phyloP scores from a whole-genome alignment of 2,888 invertebrate genomes.

The Philaethria dido region DNA sequence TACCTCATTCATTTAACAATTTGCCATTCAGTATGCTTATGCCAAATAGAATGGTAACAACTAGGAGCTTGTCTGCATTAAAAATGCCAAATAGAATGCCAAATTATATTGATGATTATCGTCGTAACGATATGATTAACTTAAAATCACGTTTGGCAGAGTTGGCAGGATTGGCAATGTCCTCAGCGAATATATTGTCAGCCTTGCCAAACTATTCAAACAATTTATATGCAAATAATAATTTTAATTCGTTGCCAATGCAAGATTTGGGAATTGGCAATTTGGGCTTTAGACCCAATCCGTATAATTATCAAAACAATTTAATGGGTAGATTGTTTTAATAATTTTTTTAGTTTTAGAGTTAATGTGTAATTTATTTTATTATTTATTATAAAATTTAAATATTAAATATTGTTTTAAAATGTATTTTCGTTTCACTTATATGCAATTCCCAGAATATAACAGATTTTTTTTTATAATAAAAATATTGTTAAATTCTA shows the following conservation, averaged over 20 bases:
- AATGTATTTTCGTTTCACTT: too few species aligned
- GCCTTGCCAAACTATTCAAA: slow-evolving; percentile 20
- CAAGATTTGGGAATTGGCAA: slow-evolving; percentile 24
- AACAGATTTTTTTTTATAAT: too few species aligned
- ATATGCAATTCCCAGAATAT: too few species aligned
- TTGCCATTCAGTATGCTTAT: slow-evolving; percentile 8
- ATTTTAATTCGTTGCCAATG: slow-evolving; percentile 10
- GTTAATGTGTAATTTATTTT: slow-evolving; percentile 16
- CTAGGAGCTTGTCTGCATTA: slow-evolving; percentile 4
- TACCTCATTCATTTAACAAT: slow-evolving; percentile 7
- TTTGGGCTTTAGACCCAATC: slow-evolving; percentile 3
- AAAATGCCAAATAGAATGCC: slow-evolving; percentile 14
- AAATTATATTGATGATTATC: neutral
- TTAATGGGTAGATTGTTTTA: slow-evolving; percentile 8
- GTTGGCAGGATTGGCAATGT: slow-evolving; percentile 30
- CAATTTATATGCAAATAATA: neutral
- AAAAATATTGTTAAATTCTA: too few species aligned
- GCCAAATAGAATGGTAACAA: slow-evolving; percentile 18
- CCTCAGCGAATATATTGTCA: slow-evolving; percentile 31
- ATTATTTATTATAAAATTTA: slow-evolving; percentile 15
- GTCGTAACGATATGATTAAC: slow-evolving; percentile 15
- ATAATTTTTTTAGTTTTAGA: neutral
- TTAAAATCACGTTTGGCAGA: slow-evolving; percentile 31
- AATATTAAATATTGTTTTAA: too few species aligned
- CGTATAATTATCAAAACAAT: slow-evolving; percentile 9